Percentiles rank a stretch among this genome's conserved stretches.
phyloP scores from a whole-genome alignment of 1,140 invertebrate species.

The Coenobita brevimanus region DNA sequence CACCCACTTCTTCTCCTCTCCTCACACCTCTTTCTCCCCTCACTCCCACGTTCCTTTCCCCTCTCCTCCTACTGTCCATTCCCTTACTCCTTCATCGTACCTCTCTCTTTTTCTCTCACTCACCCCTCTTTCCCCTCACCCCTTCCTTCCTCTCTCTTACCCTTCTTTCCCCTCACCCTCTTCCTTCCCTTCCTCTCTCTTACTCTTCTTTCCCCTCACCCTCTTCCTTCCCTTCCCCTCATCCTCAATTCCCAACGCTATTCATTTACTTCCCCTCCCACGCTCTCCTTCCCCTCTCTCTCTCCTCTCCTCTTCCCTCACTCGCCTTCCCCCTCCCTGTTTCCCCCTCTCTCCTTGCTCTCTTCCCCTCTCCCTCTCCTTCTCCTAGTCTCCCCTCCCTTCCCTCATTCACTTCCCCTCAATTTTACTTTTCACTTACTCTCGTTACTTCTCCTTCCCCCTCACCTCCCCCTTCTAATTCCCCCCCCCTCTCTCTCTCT shows the following conservation, averaged over 20 bases:
- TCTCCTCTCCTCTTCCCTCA: not conserved
- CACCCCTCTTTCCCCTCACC: not conserved
- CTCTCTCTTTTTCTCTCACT: not conserved
- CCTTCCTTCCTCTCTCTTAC: not conserved
- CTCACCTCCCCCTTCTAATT: not conserved
- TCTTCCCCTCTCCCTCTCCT: not conserved
- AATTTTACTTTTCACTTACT: not conserved
- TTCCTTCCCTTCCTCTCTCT: not conserved
- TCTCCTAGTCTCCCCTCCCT: not conserved
- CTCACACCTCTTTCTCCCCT: not conserved
- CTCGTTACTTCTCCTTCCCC: not conserved
- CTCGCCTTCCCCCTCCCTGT: not conserved
- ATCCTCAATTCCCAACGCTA: not conserved
- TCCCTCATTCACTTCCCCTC: not conserved
- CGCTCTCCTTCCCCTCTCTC: not conserved
- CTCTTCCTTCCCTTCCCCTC: not conserved
- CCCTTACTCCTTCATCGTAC: not conserved
- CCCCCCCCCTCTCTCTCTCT: not conserved
- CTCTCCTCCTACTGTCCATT: not conserved
- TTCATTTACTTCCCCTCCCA: not conserved
- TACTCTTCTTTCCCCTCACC: not conserved
- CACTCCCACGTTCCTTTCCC: not conserved
- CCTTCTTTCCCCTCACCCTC: not conserved
- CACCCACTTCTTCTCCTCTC: not conserved
- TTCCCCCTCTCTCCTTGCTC: not conserved